Conservation (phyloP, 2,888 invertebrate genomes). For the Microdon myrmicae region DNA sequence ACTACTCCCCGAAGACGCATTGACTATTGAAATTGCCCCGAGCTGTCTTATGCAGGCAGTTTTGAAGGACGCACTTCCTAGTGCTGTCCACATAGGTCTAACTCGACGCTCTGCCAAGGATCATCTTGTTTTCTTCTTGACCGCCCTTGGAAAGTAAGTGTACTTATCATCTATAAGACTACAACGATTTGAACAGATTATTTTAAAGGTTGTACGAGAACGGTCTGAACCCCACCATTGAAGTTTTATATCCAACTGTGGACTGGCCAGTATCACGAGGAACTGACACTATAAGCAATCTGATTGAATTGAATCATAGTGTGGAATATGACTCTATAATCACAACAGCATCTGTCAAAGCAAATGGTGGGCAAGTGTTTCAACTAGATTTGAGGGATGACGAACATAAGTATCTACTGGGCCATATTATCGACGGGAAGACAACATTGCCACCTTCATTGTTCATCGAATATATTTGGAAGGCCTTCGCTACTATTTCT, state of each 20-base stretch:
- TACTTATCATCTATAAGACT: too few species aligned
- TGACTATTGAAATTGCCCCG: constrained; percentile 76
- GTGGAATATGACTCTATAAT: constrained; percentile 74
- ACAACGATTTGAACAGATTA: not conserved
- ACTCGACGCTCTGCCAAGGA: constrained; percentile 70
- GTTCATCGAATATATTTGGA: constrained; percentile 78
- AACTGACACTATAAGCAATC: constrained; percentile 83
- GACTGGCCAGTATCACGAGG: constrained; percentile 84
- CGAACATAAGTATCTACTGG: constrained; percentile 75
- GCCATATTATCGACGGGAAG: constrained; percentile 86
- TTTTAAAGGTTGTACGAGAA: constrained; percentile 75
- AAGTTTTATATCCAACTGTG: constrained; percentile 79
- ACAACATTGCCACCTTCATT: constrained; percentile 79
- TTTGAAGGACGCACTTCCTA: constrained; percentile 70
- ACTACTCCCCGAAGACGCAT: constrained; percentile 72
- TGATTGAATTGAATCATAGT: constrained; percentile 86
- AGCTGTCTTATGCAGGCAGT: constrained; percentile 75
- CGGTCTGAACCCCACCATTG: constrained; percentile 78
- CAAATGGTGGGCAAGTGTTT: constrained; percentile 73
- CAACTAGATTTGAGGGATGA: constrained; percentile 71
- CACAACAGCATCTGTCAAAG: too few species aligned
- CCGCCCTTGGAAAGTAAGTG: constrained; percentile 67
- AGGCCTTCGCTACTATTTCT: constrained; percentile 74
- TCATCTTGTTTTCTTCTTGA: constrained; percentile 60
- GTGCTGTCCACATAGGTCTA: constrained; percentile 70